Base-by-base conservation (phyloP, 2,888 invertebrate genomes). In the Orchestes rusci region DNA sequence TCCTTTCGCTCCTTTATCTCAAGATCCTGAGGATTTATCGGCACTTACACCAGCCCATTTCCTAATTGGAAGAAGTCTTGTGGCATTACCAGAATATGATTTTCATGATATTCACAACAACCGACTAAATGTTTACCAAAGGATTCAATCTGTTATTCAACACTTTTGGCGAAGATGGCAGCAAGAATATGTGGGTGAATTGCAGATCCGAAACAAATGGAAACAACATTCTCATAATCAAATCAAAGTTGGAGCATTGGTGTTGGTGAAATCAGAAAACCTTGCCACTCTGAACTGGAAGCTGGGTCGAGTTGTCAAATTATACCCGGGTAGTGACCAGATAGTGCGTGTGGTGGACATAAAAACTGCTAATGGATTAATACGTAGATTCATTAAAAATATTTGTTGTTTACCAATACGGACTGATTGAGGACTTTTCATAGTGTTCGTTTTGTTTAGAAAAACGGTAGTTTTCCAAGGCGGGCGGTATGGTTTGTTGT, bases 11-110 rank as follows among this genome's bases (percentile, higher is more conserved):
- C 51, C 55, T 2, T 7, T 58, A 2, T 50, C 53, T 5, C 27
- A 30, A 12, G 57, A 59, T 44, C 57, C 56, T 4, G 43, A 43
- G 30, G 55, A 57, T 38, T 32, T 49, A n/a, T 39, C 30, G 15
- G 42, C 48, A 3, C 43, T 59, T 2, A 57, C 57, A 10, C 56
- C 59, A 3, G 50, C 44, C n/a, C 58, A 59, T 38, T 59, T 60
- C n/a, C n/a, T 34, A 7, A 53, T 57, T 41, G 53, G 54, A 18
- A 33, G 37, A 18, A 16, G 53, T 28, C 20, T 55, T 3, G 48
- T 57, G 49, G 10, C 52, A n/a, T 4, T 52, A 2, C 45, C 43
- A 3, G 45, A 51, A 18, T 43, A 43, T 0, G 43, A 55, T 18
- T 3, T 57, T 1, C 16, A 15, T 1, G 40, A 54, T 7, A 4